Percentiles rank a stretch among this genome's conserved stretches.
These are phyloP conservation scores for Camelus bactrianus DNA, from an alignment of 2,113 vertebrate genomes.

Conservation along the genomic window DNA sequence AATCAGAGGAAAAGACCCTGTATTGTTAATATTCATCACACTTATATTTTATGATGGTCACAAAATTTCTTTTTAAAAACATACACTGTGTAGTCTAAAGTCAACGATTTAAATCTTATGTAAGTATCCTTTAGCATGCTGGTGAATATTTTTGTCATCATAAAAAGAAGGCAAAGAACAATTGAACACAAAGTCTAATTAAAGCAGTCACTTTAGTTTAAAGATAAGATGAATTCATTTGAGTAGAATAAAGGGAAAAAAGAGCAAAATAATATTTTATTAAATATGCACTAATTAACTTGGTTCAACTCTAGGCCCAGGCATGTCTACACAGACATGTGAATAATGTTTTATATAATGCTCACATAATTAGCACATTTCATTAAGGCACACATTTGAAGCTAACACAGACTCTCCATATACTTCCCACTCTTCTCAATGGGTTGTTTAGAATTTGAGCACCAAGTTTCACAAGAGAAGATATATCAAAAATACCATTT, in stretches of 20 bases:
- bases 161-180: conserved; percentile 54
- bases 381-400: background rate
- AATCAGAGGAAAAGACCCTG: conserved; percentile 54
- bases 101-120: background rate
- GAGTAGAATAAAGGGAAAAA: background rate
- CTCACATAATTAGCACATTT: background rate
- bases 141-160: conserved; percentile 32
- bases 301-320: conserved; percentile 43
- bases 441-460: conserved; percentile 13
- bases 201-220: conserved; percentile 49
- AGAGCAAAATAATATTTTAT: conserved; percentile 42
- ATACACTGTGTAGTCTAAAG: conserved; percentile 28
- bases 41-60: conserved; percentile 14
- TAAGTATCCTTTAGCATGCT: background rate
- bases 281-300: conserved; percentile 27
- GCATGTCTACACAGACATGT: background rate
- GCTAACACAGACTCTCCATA: background rate
- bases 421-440: background rate
- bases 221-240: conserved; percentile 38
- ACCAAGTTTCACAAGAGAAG: background rate
- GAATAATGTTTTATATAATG: conserved; percentile 10
- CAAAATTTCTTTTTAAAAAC: conserved; percentile 65
- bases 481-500: background rate
- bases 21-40: conserved; percentile 46
- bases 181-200: conserved; percentile 29